Conservation (phyloP, 2,113 vertebrate genomes). For the Leptosomus discolor region DNA sequence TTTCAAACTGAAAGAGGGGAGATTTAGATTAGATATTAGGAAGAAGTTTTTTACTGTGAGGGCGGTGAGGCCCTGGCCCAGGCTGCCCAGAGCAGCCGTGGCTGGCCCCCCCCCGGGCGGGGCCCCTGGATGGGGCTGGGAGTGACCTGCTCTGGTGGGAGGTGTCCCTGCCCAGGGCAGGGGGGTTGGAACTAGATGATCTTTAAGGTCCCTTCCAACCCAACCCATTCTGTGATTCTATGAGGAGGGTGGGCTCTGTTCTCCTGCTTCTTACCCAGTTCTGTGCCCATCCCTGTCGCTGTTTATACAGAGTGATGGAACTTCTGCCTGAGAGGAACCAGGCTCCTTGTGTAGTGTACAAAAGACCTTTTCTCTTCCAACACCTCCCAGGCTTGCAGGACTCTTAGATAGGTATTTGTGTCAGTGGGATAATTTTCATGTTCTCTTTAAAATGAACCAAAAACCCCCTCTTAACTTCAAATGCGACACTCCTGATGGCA, state of each 20-base stretch:
- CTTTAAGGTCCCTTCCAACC: too few species aligned
- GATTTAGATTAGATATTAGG: too few species aligned
- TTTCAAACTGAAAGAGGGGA: too few species aligned
- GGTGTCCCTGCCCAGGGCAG: too few species aligned
- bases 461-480: neutral
- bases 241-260: neutral
- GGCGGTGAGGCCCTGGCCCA: too few species aligned
- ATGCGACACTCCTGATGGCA: neutral
- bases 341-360: neutral
- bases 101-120: too few species aligned
- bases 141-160: too few species aligned
- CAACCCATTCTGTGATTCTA: too few species aligned
- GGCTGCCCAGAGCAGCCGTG: too few species aligned
- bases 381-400: neutral
- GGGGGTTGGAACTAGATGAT: too few species aligned
- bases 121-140: too few species aligned
- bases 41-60: too few species aligned
- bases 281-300: accelerated
- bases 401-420: neutral
- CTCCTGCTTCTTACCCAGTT: neutral
- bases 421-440: neutral
- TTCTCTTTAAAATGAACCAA: neutral
- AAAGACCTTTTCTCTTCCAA: neutral
- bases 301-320: neutral
- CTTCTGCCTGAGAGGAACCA: neutral